These are phyloP conservation scores for Anguilla japonica DNA, from an alignment of 2,113 vertebrate genomes.

Conservation along the genomic window DNA sequence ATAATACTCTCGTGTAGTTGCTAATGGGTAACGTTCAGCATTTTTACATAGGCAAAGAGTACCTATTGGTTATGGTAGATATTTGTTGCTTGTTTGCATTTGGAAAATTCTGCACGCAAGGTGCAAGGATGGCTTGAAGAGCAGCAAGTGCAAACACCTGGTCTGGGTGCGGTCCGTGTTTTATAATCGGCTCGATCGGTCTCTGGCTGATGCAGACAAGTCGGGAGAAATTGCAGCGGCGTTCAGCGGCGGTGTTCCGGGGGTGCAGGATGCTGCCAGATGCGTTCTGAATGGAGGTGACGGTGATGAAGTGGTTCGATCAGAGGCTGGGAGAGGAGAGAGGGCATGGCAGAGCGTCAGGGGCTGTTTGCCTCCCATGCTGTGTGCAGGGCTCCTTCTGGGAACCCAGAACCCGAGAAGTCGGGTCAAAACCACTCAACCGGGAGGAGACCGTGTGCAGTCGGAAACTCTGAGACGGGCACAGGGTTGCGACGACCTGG, in stretches of 20 bases:
- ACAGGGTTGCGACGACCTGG: background rate
- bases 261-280: background rate
- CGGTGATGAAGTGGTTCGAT: background rate
- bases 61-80: no score
- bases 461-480: background rate
- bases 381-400: background rate
- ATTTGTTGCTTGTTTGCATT: background rate
- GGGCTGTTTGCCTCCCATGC: background rate
- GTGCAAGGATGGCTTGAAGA: background rate
- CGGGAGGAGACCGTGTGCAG: background rate
- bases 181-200: background rate
- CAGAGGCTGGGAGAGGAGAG: conserved; percentile 3
- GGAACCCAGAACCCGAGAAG: background rate
- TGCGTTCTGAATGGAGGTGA: background rate
- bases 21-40: background rate
- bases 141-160: background rate
- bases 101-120: background rate
- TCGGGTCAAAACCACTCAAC: background rate
- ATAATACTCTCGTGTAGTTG: background rate
- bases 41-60: no score
- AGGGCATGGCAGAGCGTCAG: background rate
- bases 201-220: background rate
- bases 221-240: background rate
- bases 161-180: background rate
- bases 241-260: background rate